Base-by-base conservation (phyloP, 2,888 invertebrate genomes). In the Fragum fragum region DNA sequence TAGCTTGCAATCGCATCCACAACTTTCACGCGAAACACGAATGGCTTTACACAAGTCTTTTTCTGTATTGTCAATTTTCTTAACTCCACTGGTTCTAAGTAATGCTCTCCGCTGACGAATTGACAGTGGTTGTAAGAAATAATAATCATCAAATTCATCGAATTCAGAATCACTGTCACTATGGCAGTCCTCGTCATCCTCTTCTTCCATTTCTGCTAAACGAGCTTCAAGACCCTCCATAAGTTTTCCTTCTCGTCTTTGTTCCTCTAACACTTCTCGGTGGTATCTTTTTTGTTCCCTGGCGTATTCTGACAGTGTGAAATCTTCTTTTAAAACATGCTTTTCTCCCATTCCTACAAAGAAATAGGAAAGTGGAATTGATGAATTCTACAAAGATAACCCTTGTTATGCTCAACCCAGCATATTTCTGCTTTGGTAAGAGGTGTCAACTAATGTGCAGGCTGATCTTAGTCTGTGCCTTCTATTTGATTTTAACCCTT, bases 1-100 rank as follows among this genome's bases (percentile, higher is more conserved):
- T 39, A 93, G 86, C 74, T 92, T 91, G 83, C 94, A 94, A 79
- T 93, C 92, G 88, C 94, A 94, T 18, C 94, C 94, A 86, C 94
- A 94, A n/a, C 89, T 85, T 94, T 99, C 99, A 23, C 99, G 96
- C 7, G 98, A 98, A 32, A 97, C 96, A 85, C 99, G 96, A 69
- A 99, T 99, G 88, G 97, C 97, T 75, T 97, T 96, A 94, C 99
- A 99, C 92, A 98, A 98, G 93, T 98, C 98, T 94, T 98, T 99
- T 95, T 99, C 99, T 80, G 96, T 95, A 3, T 97, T 96, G 95
- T 99, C 99, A 91, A 99, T 99, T 95, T 98, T 98, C 72, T 98
- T 96, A 0, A 99, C 97, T 0, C 99, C 99, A 9, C 99, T 97
- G n/a, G 98, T 97, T 74, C 98, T 96, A 23, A 99, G 95, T 73